These are phyloP conservation scores for Lycodopsis pacificus DNA, from an alignment of 2,797 vertebrate genomes.

Conservation along the genomic window DNA sequence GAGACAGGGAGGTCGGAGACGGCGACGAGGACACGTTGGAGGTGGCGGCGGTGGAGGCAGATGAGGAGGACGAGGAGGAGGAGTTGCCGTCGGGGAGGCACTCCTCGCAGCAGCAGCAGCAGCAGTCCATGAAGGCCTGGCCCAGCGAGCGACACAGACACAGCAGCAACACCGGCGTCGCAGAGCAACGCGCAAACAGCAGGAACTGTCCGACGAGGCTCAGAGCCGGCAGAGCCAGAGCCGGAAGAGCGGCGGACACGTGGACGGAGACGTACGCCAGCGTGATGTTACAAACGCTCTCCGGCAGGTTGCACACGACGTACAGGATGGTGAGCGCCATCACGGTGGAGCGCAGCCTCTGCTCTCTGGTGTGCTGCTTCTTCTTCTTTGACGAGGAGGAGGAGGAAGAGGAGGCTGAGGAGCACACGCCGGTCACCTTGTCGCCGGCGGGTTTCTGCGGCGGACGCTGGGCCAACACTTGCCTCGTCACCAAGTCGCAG, in stretches of 20 bases:
- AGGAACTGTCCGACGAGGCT: conserved; percentile 92
- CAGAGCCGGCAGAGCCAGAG: conserved; percentile 63
- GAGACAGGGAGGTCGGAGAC: conserved; percentile 63
- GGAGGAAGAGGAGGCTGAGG: conserved; percentile 48
- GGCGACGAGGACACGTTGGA: conserved; percentile 71
- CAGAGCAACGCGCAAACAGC: conserved; percentile 89
- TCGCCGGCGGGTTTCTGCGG: conserved; percentile 4
- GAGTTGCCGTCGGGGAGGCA: conserved; percentile 69
- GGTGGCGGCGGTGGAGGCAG: conserved; percentile 67
- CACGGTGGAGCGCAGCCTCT: conserved; percentile 87
- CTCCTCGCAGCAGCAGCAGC: conserved; percentile 94
- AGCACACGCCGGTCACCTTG: conserved; percentile 58
- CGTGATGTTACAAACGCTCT: conserved; percentile 89
- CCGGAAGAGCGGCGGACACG: conserved; percentile 69
- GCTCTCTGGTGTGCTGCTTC: conserved; percentile 72
- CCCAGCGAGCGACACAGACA: conserved; percentile 91
- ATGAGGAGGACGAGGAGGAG: conserved; percentile 64
- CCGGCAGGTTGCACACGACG: conserved; percentile 88
- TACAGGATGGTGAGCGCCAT: conserved; percentile 88
- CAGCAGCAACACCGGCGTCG: conserved; percentile 90
- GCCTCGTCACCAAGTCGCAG: conserved; percentile 91
- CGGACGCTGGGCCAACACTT: conserved; percentile 80
- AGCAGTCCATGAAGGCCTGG: conserved; percentile 95
- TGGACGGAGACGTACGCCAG: conserved; percentile 86
- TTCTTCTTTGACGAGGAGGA: conserved; percentile 30